Evolutionary conservation across 2,888 invertebrate species (phyloP), one percentile per base, ranked within the genome.

Genomic region (Polydrusus tereticollis): DNA sequence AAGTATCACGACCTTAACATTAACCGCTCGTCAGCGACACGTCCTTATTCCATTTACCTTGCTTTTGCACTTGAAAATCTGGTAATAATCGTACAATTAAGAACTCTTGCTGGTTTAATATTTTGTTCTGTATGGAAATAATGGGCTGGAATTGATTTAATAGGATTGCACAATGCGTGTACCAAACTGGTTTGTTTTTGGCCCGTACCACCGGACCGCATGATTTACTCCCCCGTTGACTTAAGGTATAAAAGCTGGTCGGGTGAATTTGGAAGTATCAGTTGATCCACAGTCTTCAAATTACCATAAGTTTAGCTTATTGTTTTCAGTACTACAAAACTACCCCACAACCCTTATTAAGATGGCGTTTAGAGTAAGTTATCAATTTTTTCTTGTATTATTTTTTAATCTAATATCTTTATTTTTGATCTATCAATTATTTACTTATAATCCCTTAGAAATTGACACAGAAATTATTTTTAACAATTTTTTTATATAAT

Each of bases 351-450:
- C 20, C 16, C 14, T 58, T 38, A n/a, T n/a, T n/a, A 67, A 55
- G 69, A 71, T 75, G 75, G 72, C 68, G 41, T 65, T 73, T 62
- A 75, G 65, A 58, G 75, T 75, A 71, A 71, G 57, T 60, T 60
- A n/a, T n/a, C n/a, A n/a, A n/a, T n/a, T 26, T 26, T 1, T 10
- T 41, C n/a, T 12, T 1, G 8, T 36, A 36, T 33, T 33, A 33
- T 5, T 33, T n/a, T n/a, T n/a, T n/a, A n/a, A n/a, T n/a, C n/a
- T n/a, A n/a, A n/a, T n/a, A n/a, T n/a, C n/a, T n/a, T n/a, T n/a
- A n/a, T n/a, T n/a, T n/a, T n/a, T n/a, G n/a, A n/a, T n/a, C n/a
- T n/a, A n/a, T n/a, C n/a, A n/a, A n/a, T n/a, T n/a, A n/a, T n/a
- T n/a, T n/a, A n/a, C n/a, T n/a, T n/a, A n/a, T n/a, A n/a, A n/a